Base-by-base conservation (phyloP, 2,888 invertebrate genomes). In the Hyposoter dolosus region DNA sequence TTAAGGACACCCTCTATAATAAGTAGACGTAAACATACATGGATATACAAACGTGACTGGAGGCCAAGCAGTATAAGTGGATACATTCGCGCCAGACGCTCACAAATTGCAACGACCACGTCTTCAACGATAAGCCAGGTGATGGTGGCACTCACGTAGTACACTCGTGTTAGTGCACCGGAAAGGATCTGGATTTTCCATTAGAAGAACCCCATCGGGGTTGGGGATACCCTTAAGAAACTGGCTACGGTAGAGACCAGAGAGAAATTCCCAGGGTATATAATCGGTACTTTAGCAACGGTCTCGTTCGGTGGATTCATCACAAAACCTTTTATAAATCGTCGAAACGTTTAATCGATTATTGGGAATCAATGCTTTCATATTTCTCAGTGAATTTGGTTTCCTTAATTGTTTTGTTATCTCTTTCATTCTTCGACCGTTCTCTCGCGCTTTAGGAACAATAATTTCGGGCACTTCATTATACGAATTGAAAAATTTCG, bases 111-210 rank as follows among this genome's bases (percentile, higher is more conserved):
- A 84, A 40, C 23, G 53, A 81, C 76, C 71, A 19, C 81, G 72
- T 65, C 43, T 81, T 56, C 56, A 9, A n/a, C 76, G 65, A 72
- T 81, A 84, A 84, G 66, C 84, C 72, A 60, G 76, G 10, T 43
- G 68, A 66, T 60, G 74, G 66, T 40, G n/a, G 69, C 35, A 45
- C 17, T 40, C 60, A 50, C 50, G 28, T 50, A 15, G 12, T 53
- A 56, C 40, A 65, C 43, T 60, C 28, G 72, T 66, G 47, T 56
- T 56, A 47, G 63, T 63, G 71, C 53, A 40, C 47, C 19, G 71
- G 77, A 77, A 77, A 60, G 84, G 81, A 84, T 81, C 81, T 35
- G 47, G 72, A 84, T 76, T 84, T 84, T 84, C 84, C 84, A 84
- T 84, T 81, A 84, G 77, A 43, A 35, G 65, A 84, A 66, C 76